Base-by-base conservation (phyloP, 1,140 invertebrate species). In the Euglossa dilemma region DNA sequence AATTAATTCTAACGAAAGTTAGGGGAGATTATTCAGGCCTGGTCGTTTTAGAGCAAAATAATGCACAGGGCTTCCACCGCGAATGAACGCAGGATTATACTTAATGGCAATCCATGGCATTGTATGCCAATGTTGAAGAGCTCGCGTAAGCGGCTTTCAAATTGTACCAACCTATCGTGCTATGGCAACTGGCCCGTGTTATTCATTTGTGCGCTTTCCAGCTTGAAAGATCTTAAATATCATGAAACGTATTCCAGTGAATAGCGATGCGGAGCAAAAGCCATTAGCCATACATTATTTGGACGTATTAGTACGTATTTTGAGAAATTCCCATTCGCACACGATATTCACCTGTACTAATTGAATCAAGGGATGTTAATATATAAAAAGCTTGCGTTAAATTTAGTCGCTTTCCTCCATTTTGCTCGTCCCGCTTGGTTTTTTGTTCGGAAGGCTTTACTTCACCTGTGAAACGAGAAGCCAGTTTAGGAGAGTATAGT, bases 81-180 rank as follows among this genome's bases (percentile, higher is more conserved):
- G 87, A 88, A 88, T 89, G 84, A 88, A 88, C 87, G 84, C 61
- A 43, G 87, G 87, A 89, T 89, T 89, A 89, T 86, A 89, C 84
- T 89, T 89, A 86, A 89, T 89, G 84, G 78, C 87, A 76, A 89
- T 89, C 85, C 84, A 79, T 45, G 80, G 84, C 83, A 89, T 88
- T 89, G 85, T 86, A 76, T 66, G 66, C 74, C 81, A 89, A 88
- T 89, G 87, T 86, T 89, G 87, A 89, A 88, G 87, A 85, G 80
- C 80, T 23, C 84, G 64, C 43, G 57, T 89, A 89, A 89, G 87
- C 87, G 87, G 87, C 87, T 89, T 89, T 88, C 87, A 69, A 64
- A 83, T 88, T 84, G 80, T 83, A 45, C 82, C 67, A 59, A 67
- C 72, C 74, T 88, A 80, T 72, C 80, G 61, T 61, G 66, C 83